Evolutionary conservation across 1,140 invertebrate species (phyloP).

Genomic region (Cecropterus lyciades): DNA sequence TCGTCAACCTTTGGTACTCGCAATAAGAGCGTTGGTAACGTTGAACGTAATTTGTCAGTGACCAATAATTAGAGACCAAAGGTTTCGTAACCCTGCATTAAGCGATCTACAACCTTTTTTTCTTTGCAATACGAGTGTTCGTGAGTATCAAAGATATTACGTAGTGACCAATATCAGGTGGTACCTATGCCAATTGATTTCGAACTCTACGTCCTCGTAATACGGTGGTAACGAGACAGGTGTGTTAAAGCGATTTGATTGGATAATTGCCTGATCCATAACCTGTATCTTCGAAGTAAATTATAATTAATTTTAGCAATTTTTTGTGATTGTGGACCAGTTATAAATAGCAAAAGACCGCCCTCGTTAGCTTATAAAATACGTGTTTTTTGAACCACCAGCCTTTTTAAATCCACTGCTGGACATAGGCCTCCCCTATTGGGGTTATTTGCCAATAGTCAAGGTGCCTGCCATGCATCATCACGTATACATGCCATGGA

Average conservation of each 20-base stretch:
- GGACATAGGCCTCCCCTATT: too few species aligned
- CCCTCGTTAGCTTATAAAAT: constrained; percentile 29
- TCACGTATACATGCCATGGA: too few species aligned
- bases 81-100: background rate
- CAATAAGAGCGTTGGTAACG: background rate
- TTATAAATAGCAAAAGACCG: constrained; percentile 33
- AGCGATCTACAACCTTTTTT: constrained; percentile 28
- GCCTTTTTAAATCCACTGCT: too few species aligned
- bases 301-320: constrained; percentile 44
- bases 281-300: constrained; percentile 30
- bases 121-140: constrained; percentile 11
- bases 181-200: constrained; percentile 17
- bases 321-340: constrained; percentile 29
- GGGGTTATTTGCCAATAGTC: too few species aligned
- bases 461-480: too few species aligned
- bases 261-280: constrained; percentile 37
- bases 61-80: constrained; percentile 13
- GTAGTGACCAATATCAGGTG: constrained; percentile 27
- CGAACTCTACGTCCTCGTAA: constrained; percentile 8
- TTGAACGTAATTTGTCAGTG: constrained; percentile 1
- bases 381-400: too few species aligned
- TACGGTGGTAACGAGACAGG: constrained; percentile 16
- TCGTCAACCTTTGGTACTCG: background rate
- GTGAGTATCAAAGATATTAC: background rate
- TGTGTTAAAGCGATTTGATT: constrained; percentile 27